Evolutionary conservation across 2,888 invertebrate genomes (phyloP).

Genomic region (Pheosia gnoma): DNA sequence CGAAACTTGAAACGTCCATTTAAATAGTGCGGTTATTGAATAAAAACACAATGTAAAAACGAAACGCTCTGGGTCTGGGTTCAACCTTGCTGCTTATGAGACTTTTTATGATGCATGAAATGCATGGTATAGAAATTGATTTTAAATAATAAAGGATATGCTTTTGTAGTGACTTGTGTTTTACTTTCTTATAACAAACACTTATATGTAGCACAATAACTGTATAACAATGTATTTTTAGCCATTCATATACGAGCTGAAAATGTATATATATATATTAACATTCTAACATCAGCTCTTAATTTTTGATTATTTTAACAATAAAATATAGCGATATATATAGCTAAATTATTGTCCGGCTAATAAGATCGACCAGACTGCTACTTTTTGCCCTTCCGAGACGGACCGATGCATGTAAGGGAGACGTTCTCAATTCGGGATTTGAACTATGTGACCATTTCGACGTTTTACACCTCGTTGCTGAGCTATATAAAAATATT

Average conservation of each 20-base stretch:
- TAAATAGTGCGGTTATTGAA: constrained; percentile 66
- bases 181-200: constrained; percentile 21
- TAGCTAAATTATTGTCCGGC: too few species aligned
- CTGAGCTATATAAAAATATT: neutral
- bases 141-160: constrained; percentile 28
- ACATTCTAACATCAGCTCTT: too few species aligned
- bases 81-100: constrained; percentile 61
- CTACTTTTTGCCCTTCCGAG: constrained; percentile 49
- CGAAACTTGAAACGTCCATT: constrained; percentile 60
- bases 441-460: constrained; percentile 25
- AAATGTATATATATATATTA: too few species aligned
- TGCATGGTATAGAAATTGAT: constrained; percentile 58
- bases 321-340: too few species aligned
- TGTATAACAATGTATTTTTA: neutral
- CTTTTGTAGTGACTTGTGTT: constrained; percentile 33
- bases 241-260: too few species aligned
- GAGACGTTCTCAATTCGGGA: constrained; percentile 34
- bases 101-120: constrained; percentile 71
- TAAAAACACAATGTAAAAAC: constrained; percentile 64
- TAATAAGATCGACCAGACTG: constrained; percentile 45
- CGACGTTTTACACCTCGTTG: constrained; percentile 12
- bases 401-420: constrained; percentile 42
- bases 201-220: constrained; percentile 14
- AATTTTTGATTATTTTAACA: too few species aligned
- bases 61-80: constrained; percentile 52